Evolutionary conservation across 2,113 vertebrate genomes (phyloP).

Genomic region (Indicator indicator): DNA sequence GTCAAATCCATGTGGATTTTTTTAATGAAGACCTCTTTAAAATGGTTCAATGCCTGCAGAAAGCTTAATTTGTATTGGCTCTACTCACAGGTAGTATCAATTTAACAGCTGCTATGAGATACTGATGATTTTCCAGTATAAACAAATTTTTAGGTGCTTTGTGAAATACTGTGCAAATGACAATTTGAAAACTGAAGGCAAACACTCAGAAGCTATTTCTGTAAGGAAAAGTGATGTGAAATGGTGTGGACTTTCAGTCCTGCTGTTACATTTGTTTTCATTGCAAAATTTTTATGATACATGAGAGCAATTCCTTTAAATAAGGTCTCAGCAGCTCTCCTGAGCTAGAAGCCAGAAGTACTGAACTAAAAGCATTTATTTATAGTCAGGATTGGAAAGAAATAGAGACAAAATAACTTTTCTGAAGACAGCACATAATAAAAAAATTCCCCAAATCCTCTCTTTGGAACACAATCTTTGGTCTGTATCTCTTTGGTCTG

Average conservation of each 20-base stretch:
- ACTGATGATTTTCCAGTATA: neutral
- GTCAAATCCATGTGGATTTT: neutral
- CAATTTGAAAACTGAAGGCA: neutral
- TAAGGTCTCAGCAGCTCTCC: neutral
- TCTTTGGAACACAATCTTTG: neutral
- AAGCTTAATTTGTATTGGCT: neutral
- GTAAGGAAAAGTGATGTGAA: neutral
- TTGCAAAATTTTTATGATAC: neutral
- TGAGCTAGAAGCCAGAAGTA: neutral
- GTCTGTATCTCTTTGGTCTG: neutral
- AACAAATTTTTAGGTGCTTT: neutral
- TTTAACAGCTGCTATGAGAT: neutral
- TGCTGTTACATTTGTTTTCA: neutral
- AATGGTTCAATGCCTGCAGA: neutral
- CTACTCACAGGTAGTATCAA: neutral
- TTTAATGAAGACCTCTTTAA: neutral
- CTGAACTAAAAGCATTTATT: slow-evolving; percentile 24
- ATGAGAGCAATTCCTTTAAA: slow-evolving; percentile 5
- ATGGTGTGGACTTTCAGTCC: neutral
- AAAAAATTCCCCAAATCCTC: neutral
- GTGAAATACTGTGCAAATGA: neutral
- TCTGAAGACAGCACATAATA: neutral
- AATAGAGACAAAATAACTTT: neutral
- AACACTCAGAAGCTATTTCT: slow-evolving; percentile 8
- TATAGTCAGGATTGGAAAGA: slow-evolving; percentile 28